These are phyloP conservation scores for Hololepta plana DNA, from an alignment of 2,888 invertebrate genomes.

Conservation along the genomic window DNA sequence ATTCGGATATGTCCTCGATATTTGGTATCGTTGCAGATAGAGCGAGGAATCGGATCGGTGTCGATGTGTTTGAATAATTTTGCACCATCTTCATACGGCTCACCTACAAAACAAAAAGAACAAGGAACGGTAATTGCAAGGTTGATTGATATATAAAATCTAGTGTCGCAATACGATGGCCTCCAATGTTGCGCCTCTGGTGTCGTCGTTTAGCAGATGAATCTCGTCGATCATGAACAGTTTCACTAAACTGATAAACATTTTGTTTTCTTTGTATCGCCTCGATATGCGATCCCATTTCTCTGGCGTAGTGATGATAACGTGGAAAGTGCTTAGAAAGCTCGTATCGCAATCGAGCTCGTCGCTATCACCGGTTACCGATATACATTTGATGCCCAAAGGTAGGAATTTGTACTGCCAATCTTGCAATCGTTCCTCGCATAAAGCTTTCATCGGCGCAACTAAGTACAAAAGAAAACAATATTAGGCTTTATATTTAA, in stretches of 20 bases:
- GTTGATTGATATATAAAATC: neutral
- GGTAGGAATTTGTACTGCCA: conserved; percentile 52
- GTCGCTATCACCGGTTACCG: conserved; percentile 64
- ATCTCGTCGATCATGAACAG: conserved; percentile 62
- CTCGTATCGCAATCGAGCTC: conserved; percentile 32
- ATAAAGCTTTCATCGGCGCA: conserved; percentile 66
- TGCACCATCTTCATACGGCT: conserved; percentile 62
- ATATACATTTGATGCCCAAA: conserved; percentile 43
- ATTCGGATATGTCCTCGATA: conserved; percentile 52
- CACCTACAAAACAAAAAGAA: conserved; percentile 14
- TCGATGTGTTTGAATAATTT: conserved; percentile 6
- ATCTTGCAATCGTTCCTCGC: conserved; percentile 50
- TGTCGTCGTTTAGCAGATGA: conserved; percentile 54
- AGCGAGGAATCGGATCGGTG: conserved; percentile 43
- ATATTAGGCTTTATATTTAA: no score
- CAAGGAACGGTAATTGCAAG: conserved; percentile 2
- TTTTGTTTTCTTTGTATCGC: conserved; percentile 48
- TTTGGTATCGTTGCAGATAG: conserved; percentile 68
- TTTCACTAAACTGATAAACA: conserved; percentile 41
- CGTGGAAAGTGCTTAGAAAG: conserved; percentile 27
- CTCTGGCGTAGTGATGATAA: conserved; percentile 67
- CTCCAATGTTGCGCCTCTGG: conserved; percentile 58
- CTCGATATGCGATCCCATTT: conserved; percentile 72
- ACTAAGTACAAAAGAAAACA: conserved; percentile 29
- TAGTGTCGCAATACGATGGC: conserved; percentile 36